phyloP scores from a whole-genome alignment of 1,140 invertebrate species.

The Ceratosolen fusciceps region DNA sequence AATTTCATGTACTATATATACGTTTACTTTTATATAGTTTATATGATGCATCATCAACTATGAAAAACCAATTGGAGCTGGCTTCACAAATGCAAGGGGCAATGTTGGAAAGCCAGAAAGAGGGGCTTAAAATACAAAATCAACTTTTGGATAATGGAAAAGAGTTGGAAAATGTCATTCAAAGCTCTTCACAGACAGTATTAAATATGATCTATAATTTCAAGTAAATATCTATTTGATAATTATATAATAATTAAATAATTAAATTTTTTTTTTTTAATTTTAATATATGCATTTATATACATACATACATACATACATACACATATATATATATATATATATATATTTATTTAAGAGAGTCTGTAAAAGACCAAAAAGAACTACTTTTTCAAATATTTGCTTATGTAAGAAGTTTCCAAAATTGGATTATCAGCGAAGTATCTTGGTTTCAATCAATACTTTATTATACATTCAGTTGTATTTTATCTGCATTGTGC shows the following conservation, averaged over 20 bases:
- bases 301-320: no score
- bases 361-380: slow-evolving; percentile 72
- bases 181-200: slow-evolving; percentile 66
- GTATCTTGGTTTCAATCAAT: slow-evolving; percentile 75
- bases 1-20: slow-evolving; percentile 36
- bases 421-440: slow-evolving; percentile 73
- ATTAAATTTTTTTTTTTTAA: slow-evolving; percentile 22
- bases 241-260: slow-evolving; percentile 16
- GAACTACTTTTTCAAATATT: slow-evolving; percentile 74
- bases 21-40: slow-evolving; percentile 64
- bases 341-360: slow-evolving; percentile 54
- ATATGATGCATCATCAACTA: slow-evolving; percentile 67
- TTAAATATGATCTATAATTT: slow-evolving; percentile 72
- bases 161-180: slow-evolving; percentile 59
- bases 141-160: slow-evolving; percentile 61
- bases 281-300: no score
- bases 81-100: slow-evolving; percentile 73
- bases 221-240: slow-evolving; percentile 57
- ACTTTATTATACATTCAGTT: slow-evolving; percentile 72
- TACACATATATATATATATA: no score
- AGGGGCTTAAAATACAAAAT: slow-evolving; percentile 63
- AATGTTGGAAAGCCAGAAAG: slow-evolving; percentile 70
- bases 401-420: slow-evolving; percentile 72
- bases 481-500: slow-evolving; percentile 72
- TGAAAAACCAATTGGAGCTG: slow-evolving; percentile 74